These are phyloP conservation scores for Oncorhynchus clarkii DNA, from an alignment of 2,113 vertebrate genomes.

Conservation along the genomic window DNA sequence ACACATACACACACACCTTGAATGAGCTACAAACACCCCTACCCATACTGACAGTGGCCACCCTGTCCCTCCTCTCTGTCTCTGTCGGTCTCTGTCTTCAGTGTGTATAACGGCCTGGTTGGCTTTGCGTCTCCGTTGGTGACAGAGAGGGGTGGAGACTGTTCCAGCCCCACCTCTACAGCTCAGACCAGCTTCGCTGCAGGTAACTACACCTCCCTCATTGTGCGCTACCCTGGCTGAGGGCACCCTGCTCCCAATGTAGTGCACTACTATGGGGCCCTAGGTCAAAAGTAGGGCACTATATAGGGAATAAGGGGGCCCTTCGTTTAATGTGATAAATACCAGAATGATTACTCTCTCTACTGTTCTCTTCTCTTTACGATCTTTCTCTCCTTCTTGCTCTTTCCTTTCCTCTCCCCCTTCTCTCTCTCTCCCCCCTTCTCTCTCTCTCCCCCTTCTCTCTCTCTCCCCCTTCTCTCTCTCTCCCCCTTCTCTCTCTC, in stretches of 20 bases:
- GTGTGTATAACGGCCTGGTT: constrained; percentile 95
- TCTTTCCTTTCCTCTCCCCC: no score
- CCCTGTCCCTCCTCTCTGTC: neutral
- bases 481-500: no score
- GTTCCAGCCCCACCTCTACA: constrained; percentile 85
- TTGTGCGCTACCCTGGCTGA: no score
- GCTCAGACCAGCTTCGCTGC: constrained; percentile 92
- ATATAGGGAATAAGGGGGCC: neutral
- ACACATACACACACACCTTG: neutral
- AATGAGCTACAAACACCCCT: neutral
- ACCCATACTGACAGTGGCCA: neutral
- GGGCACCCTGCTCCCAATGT: neutral
- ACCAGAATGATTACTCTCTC: no score
- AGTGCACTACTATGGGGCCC: no score
- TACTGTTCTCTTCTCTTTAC: no score
- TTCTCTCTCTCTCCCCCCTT: no score
- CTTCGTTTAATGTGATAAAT: neutral
- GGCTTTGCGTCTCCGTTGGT: constrained; percentile 96
- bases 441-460: no score
- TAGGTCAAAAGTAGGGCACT: no score
- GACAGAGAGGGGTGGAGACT: constrained; percentile 88
- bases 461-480: no score
- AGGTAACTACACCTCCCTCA: constrained; percentile 66
- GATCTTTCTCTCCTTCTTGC: neutral
- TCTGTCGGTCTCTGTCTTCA: constrained; percentile 51